phyloP scores from a whole-genome alignment of 2,888 invertebrate genomes.

The Neoascia interrupta region DNA sequence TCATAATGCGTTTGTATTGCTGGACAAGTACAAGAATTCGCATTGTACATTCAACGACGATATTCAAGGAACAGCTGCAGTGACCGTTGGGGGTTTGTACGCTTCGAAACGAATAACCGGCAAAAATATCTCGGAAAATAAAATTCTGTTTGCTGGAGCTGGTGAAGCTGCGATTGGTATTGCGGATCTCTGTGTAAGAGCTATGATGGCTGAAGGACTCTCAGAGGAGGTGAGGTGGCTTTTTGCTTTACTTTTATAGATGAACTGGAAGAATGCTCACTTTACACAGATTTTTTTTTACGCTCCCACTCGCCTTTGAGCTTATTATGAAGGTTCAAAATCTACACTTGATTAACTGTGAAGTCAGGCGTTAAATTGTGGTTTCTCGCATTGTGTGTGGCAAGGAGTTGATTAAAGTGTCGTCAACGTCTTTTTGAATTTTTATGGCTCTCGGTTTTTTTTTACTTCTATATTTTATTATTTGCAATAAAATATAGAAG shows the following conservation, averaged over 20 bases:
- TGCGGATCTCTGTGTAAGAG: constrained; percentile 92
- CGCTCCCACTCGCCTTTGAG: too few relatives aligned
- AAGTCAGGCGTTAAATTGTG: background rate
- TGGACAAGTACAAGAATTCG: constrained; percentile 92
- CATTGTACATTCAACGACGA: constrained; percentile 99
- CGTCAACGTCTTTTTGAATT: too few relatives aligned
- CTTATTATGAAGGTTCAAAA: background rate
- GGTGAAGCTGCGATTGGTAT: constrained; percentile 97
- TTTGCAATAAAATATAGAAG: too few relatives aligned
- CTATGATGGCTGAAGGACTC: constrained; percentile 88
- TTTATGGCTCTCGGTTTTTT: too few relatives aligned
- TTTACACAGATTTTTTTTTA: too few relatives aligned
- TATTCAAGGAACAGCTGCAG: constrained; percentile 98
- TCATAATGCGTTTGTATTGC: constrained; percentile 95
- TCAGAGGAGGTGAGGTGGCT: constrained; percentile 76
- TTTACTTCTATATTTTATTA: too few relatives aligned
- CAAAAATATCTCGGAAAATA: constrained; percentile 91
- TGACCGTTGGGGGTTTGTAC: constrained; percentile 94
- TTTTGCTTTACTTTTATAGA: background rate
- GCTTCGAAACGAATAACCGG: constrained; percentile 79
- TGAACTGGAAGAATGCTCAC: too few relatives aligned
- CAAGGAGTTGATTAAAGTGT: too few relatives aligned
- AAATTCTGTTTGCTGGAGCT: constrained; percentile 94
- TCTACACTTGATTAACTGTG: background rate
- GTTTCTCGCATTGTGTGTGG: too few relatives aligned